Evolutionary conservation across 2,797 vertebrate genomes (phyloP), one percentile per base, ranked within the genome.

Genomic region (Danio kyathit): DNA sequence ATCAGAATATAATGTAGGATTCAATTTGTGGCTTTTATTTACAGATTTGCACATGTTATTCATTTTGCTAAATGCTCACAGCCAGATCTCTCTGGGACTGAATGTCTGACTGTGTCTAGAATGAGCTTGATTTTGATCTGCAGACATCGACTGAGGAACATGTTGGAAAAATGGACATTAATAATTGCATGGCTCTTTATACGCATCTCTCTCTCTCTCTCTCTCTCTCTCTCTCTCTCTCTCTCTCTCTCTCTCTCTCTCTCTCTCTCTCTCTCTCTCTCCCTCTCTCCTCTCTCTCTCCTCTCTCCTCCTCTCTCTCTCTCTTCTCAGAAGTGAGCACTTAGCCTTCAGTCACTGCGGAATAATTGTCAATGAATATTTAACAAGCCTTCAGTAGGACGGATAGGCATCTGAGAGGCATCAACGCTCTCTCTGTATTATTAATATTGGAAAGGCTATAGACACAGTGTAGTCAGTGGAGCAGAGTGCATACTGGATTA

Each of bases 321-420:
- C 21, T 49, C 59, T 59, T 80, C 41, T 74, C 43, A 48, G 70
- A 66, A 74, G 79, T 21, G 74, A 86, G 81, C 86, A 86, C 90
- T 91, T 92, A 90, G 90, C 92, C 92, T 88, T 91, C 91, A 91
- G 92, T 94, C 94, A 93, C 91, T 91, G 91, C 90, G 81, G 91
- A 93, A 94, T 95, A 94, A 94, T 95, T 94, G 94, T 94, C 94
- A 94, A 94, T 94, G 93, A 95, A 94, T 95, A 94, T 94, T 95
- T 95, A 95, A 94, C 92, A 92, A 92, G 92, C 90, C 89, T 92
- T 93, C 91, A 90, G 92, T 81, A 88, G 86, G 86, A 87, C 82
- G 87, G 86, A 87, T 86, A 85, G 86, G 56, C 92, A 91, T 91
- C 89, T 90, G 90, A 92, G 92, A 92, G 92, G 90, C 92, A 90